Base-by-base conservation (phyloP, 2,888 invertebrate species). In the Andricus curvator region DNA sequence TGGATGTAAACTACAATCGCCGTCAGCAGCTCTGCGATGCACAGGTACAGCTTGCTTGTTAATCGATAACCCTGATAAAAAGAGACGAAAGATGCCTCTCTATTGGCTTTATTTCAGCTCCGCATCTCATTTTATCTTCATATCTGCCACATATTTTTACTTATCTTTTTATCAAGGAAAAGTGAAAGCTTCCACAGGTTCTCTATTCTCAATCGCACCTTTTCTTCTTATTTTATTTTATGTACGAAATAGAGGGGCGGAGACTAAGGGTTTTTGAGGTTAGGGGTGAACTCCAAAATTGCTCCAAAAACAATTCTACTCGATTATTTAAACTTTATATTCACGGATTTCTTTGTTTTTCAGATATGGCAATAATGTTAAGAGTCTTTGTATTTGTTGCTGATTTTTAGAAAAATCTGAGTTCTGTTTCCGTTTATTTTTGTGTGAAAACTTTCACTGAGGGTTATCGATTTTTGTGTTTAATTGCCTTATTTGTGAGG, bases 21-120 rank as follows among this genome's bases (percentile, higher is more conserved):
- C 77, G 77, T 77, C 77, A 29, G 64, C 62, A 37, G 77, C 41
- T 64, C 20, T 77, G 41, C 77, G 77, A 77, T 74, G 77, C 64
- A 65, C 77, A 77, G 77, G 77, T 77, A 74, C 33, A 51, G 22
- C 22, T 22, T 20, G 44, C 13, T 68, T 74, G 33, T 56, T 74
- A 74, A 74, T 74, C 70, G 51, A 74, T 74, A 74, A 29, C 25
- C 29, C 20, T 33, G 70, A 74, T 74, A 74, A 74, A 74, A 29
- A 25, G 48, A 22, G 17, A 25, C 8, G 22, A 17, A 25, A 48
- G 68, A 68, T 25, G 25, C 15, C 37, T 29, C 29, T 4, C 29
- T 29, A 25, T 66, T 66, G 11, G 48, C 41, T 68, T 48, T 44
- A 25, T 48, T 68, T 68, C 17, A 1, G 1, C 25, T 25, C 15